phyloP scores from a whole-genome alignment of 2,888 invertebrate species.

The Augiades crinisus region DNA sequence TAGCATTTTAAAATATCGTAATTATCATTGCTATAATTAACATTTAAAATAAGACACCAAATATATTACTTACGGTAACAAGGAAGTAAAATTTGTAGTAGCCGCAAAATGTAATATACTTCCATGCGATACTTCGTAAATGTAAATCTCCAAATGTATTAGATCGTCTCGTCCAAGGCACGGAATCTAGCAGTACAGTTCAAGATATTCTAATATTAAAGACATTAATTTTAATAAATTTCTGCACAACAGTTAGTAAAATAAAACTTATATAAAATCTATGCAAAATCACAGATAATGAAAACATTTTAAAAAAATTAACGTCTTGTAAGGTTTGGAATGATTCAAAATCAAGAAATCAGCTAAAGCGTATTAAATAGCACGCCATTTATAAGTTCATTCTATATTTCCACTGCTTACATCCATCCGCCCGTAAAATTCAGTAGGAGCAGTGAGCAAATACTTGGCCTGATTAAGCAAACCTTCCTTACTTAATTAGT shows the following conservation, averaged over 20 bases:
- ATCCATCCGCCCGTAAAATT: conserved; percentile 25
- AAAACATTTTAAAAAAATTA: too few species aligned
- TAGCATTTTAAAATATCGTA: too few species aligned
- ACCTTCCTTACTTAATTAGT: conserved; percentile 39
- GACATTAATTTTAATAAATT: too few species aligned
- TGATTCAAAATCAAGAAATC: too few species aligned
- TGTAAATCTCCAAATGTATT: conserved; percentile 35
- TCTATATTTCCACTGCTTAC: background rate
- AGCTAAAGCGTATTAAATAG: too few species aligned
- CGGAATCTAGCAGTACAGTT: too few species aligned
- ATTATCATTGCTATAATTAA: too few species aligned
- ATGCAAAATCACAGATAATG: too few species aligned
- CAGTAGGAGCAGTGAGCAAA: conserved; percentile 35
- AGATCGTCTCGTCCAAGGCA: conserved; percentile 39
- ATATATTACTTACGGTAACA: conserved; percentile 44
- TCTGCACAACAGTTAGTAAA: too few species aligned
- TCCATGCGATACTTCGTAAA: conserved; percentile 46
- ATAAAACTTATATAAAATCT: too few species aligned
- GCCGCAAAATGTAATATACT: conserved; percentile 51
- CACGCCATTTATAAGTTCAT: conserved; percentile 1
- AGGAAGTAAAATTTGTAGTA: conserved; percentile 45
- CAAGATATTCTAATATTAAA: too few species aligned
- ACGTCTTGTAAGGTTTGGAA: too few species aligned
- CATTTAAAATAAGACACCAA: background rate
- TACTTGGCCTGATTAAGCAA: conserved; percentile 49